phyloP scores from a whole-genome alignment of 2,888 invertebrate species.

The Notodromas monacha region DNA sequence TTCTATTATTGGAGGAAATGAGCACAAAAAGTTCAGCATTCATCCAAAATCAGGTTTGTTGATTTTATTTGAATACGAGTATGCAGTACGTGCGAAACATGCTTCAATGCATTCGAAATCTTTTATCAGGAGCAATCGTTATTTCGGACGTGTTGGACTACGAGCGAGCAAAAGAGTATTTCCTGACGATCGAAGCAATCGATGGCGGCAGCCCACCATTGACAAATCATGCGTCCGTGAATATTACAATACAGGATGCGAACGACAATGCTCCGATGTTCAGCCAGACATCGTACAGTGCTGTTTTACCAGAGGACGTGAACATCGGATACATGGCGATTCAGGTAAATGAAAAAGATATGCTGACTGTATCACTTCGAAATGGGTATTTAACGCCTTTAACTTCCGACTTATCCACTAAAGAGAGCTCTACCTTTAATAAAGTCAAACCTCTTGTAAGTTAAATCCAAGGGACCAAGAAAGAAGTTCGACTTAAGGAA shows the following conservation, averaged over 20 bases:
- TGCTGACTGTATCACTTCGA: not conserved
- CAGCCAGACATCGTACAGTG: conserved; percentile 35
- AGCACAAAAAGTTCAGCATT: conserved; percentile 47
- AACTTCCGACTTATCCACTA: too few relatives aligned
- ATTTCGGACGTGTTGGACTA: conserved; percentile 50
- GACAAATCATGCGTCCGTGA: conserved; percentile 52
- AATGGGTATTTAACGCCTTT: not conserved
- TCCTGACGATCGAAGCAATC: conserved; percentile 54
- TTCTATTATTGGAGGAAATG: conserved; percentile 55
- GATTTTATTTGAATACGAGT: not conserved
- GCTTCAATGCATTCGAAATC: too few relatives aligned
- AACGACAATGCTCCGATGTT: conserved; percentile 64
- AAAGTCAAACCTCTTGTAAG: too few relatives aligned
- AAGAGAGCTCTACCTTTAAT: too few relatives aligned
- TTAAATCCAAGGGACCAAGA: too few relatives aligned
- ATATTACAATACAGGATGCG: conserved; percentile 46
- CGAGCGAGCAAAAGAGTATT: conserved; percentile 51
- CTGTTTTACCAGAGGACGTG: conserved; percentile 44
- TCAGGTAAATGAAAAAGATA: not conserved
- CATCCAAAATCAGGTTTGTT: conserved; percentile 25
- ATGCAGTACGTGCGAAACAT: not conserved
- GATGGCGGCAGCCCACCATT: conserved; percentile 65
- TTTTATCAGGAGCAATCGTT: conserved; percentile 27
- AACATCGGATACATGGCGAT: conserved; percentile 23
- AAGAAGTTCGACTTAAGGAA: too few relatives aligned